Evolutionary conservation across 2,888 invertebrate species (phyloP), one percentile per base, ranked within the genome.

Genomic region (Byasa hedistus): DNA sequence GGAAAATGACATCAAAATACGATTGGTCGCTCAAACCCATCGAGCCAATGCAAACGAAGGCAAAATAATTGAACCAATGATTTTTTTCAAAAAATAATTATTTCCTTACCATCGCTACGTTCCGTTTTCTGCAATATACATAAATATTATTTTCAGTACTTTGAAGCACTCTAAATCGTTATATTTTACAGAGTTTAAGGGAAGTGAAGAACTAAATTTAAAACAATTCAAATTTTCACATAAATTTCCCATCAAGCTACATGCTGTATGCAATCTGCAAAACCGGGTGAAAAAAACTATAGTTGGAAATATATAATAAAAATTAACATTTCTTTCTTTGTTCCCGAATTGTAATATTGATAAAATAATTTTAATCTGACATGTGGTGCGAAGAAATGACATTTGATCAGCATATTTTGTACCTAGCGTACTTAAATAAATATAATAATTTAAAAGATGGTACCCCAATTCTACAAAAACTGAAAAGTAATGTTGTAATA

Each of bases 1-100:
- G n/a, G 39, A 51, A 15, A 36, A 39, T 58, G 12, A 62, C 52
- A 61, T 21, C 8, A 15, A 44, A 4, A 22, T 52, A 66, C 62
- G 65, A 66, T 73, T 70, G 64, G 64, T 57, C n/a, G 17, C 23
- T 57, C 1, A 57, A 39, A 22, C 27, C n/a, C n/a, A n/a, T 57
- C 23, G 23, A 52, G 39, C 66, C 66, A 62, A 66, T 66, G 32
- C 54, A 27, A 48, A 58, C n/a, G 21, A 15, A 52, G 22, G n/a
- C 36, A 52, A 52, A 0, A 17, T 59, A 7, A 36, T 15, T 17
- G 23, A 57, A 39, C 52, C 57, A 64, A 57, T 48, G 10, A 36
- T n/a, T 32, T 57, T 10, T 32, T 32, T n/a, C n/a, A n/a, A 27
- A 55, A n/a, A 32, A 32, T 19, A 32, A 57, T 32, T 7, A 54